Evolutionary conservation across 2,888 invertebrate genomes (phyloP), one percentile per base, ranked within the genome.

Genomic region (Meta bourneti): DNA sequence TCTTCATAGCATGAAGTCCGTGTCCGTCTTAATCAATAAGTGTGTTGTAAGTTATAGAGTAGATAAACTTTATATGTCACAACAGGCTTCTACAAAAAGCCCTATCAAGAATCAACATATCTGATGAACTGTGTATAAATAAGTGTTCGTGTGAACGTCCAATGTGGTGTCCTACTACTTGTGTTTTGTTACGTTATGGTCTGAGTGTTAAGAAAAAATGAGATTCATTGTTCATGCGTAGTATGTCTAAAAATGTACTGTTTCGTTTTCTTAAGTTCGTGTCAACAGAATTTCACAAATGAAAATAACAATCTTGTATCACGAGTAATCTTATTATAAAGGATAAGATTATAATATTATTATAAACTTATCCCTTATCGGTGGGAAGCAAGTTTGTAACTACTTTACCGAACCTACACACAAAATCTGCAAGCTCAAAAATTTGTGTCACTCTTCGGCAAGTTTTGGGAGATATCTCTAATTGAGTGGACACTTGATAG

Each of bases 101-200:
- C 91, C 78, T 91, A 91, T 91, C 91, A 91, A 91, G 91, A 91
- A 91, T 91, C 78, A 91, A 91, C 91, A 91, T 91, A 91, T 91
- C 91, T 87, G 78, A 91, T 70, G 75, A 87, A 75, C 78, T 91
- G 79, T 91, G 91, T 91, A 91, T 91, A 91, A 83, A 87, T 84
- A 91, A 20, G 20, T 87, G 91, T 91, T 51, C 49, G 51, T 79
- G 77, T 79, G 61, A 70, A 52, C 51, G 89, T 89, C 70, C 77
- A 69, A 19, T 82, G 86, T 91, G 54, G 8, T 16, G 90, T 90
- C 85, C 16, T 7, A 16, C 13, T 71, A 74, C n/a, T 49, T 61
- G 85, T 86, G 9, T 51, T 86, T 70, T 19, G 78, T 86, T 75
- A 52, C 0, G 13, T 61, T 61, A 61, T 61, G 61, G 61, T 61